phyloP scores from a whole-genome alignment of 37 sponge, comb jelly and placozoan genomes.

The Petrosia ficiformis region DNA sequence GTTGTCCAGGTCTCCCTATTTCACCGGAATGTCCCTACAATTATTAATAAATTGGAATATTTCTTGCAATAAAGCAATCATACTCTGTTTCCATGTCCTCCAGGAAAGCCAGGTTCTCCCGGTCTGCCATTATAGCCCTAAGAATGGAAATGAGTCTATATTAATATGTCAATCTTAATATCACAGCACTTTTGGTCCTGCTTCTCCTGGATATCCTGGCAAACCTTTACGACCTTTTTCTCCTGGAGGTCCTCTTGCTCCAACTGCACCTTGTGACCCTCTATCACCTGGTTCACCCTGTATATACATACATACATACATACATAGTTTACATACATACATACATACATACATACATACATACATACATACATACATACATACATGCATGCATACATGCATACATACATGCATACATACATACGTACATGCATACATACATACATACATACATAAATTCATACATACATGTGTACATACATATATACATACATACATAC shows the following conservation, averaged over 20 bases:
- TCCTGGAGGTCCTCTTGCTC: neutral
- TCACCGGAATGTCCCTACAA: neutral
- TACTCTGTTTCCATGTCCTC: neutral
- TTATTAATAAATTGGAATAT: neutral
- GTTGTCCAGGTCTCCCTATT: conserved; percentile 8
- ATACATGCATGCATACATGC: too few species aligned
- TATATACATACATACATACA: too few species aligned
- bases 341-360: too few species aligned
- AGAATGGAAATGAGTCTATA: neutral
- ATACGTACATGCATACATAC: too few species aligned
- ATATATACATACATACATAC: too few species aligned
- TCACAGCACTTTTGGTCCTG: neutral
- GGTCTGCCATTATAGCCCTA: neutral
- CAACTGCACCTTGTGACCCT: conserved; percentile 12
- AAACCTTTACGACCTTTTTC: neutral
- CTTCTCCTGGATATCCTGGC: neutral
- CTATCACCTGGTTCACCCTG: neutral
- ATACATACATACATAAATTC: neutral
- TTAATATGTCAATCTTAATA: neutral
- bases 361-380: too few species aligned
- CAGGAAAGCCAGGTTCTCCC: neutral
- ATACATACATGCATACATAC: too few species aligned
- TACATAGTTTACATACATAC: too few species aligned
- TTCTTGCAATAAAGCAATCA: neutral
- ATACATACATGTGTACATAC: too few species aligned